Conservation (phyloP, 2,888 invertebrate genomes). For the Adelphocoris suturalis region DNA sequence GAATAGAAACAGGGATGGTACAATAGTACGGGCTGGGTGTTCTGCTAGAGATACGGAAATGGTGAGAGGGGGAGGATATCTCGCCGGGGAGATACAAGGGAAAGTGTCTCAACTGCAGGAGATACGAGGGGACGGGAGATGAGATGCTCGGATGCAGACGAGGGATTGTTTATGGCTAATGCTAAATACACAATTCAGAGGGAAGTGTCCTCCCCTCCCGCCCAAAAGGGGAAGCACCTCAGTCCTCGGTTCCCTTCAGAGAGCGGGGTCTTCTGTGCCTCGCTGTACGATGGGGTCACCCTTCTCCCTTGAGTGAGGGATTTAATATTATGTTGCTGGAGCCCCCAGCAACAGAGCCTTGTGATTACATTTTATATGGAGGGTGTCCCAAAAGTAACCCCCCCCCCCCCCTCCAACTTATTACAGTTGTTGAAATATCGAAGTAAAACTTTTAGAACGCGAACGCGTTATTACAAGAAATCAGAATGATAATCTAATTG, state of each 20-base stretch:
- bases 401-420: no score
- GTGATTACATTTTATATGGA: no score
- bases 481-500: no score
- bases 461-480: no score
- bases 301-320: neutral
- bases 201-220: neutral
- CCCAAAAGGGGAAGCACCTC: neutral
- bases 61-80: neutral
- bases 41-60: no score
- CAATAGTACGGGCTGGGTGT: neutral
- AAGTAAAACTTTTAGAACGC: no score
- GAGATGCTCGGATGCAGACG: neutral
- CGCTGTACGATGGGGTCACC: neutral
- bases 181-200: slow-evolving; percentile 1
- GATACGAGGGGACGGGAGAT: neutral
- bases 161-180: neutral
- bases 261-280: neutral
- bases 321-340: no score
- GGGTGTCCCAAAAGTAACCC: no score
- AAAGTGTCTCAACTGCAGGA: neutral
- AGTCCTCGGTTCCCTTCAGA: neutral
- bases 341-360: no score
- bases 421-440: no score
- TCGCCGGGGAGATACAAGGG: neutral
- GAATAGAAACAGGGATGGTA: slow-evolving; percentile 3